Percentiles rank a stretch among this genome's conserved stretches.
Conservation (phyloP, 2,797 vertebrate species). For the Micrastur ruficollis region DNA sequence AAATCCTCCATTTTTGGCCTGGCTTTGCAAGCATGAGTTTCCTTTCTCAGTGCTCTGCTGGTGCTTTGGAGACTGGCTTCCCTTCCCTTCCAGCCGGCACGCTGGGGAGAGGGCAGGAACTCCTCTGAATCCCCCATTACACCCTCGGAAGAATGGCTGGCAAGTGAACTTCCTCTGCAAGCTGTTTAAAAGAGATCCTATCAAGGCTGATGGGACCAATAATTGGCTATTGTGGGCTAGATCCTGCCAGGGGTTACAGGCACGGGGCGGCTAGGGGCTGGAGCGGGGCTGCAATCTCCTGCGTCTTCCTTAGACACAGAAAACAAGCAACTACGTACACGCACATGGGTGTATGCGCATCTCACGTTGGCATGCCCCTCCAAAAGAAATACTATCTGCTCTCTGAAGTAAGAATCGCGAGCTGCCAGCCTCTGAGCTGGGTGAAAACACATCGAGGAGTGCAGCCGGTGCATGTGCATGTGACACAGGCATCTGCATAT, state of each 20-base stretch:
- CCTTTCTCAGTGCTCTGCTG: neutral
- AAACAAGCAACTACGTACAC: fast-evolving
- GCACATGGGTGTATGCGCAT: neutral
- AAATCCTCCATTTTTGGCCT: neutral
- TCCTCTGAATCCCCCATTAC: fast-evolving
- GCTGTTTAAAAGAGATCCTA: neutral
- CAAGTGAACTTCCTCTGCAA: neutral
- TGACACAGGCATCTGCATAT: neutral
- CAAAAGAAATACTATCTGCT: neutral
- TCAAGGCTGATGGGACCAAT: neutral
- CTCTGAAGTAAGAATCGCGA: neutral
- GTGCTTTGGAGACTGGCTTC: neutral
- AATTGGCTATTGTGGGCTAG: neutral
- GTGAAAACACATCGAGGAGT: neutral
- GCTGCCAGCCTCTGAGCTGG: neutral
- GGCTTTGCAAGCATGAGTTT: neutral
- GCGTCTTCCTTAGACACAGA: neutral
- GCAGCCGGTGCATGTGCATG: neutral
- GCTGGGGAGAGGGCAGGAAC: neutral
- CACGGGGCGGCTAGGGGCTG: fast-evolving
- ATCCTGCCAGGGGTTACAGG: neutral
- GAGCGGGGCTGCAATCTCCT: fast-evolving
- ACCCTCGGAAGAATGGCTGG: neutral
- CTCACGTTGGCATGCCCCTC: neutral
- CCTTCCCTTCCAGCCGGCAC: neutral